Conservation (phyloP, 2,797 vertebrate species). For the Eospalax fontanierii region DNA sequence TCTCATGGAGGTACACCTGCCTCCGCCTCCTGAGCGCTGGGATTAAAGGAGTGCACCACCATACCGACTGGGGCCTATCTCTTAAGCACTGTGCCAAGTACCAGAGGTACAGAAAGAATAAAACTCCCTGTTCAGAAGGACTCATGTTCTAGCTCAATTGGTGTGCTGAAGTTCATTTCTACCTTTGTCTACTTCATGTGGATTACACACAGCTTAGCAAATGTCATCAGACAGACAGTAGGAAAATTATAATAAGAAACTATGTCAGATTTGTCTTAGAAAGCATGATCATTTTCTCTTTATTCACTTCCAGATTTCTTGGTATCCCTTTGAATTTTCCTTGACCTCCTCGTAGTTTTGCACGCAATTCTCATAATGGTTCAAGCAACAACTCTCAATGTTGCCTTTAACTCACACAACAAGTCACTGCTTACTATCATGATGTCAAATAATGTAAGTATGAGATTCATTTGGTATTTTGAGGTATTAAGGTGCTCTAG, state of each 20-base stretch:
- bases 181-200: not conserved
- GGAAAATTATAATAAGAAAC: not conserved
- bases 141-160: not conserved
- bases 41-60: not conserved
- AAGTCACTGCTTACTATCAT: conserved; percentile 99
- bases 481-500: not conserved
- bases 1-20: too few relatives aligned
- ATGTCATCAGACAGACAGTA: not conserved
- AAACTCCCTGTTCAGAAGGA: not conserved
- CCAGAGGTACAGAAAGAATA: not conserved
- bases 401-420: conserved; percentile 99
- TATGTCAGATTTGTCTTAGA: conserved; percentile 38
- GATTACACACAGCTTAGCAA: not conserved
- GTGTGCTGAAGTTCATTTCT: not conserved
- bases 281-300: conserved; percentile 31
- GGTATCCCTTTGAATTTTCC: conserved; percentile 54
- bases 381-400: conserved; percentile 98
- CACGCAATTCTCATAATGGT: conserved; percentile 99
- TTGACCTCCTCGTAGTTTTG: conserved; percentile 92
- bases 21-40: too few relatives aligned
- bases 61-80: not conserved
- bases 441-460: conserved; percentile 99
- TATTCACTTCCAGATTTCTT: not conserved
- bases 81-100: not conserved
- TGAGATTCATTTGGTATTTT: not conserved